These are phyloP conservation scores for Macaca nemestrina DNA, from an alignment of 2,113 vertebrate genomes.

Conservation along the genomic window DNA sequence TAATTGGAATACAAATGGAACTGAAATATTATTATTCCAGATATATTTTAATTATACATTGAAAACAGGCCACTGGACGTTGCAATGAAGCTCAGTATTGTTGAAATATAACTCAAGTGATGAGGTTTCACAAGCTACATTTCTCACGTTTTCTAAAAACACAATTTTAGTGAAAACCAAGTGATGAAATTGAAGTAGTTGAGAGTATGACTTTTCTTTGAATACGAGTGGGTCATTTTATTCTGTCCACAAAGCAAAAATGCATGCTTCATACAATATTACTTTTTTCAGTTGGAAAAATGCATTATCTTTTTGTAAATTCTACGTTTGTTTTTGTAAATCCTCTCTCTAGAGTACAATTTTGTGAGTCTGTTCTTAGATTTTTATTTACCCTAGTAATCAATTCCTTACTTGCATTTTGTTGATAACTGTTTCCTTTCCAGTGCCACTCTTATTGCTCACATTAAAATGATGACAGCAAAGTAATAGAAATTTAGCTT, in stretches of 20 bases:
- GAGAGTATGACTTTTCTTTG: background rate
- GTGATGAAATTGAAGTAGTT: background rate
- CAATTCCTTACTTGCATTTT: background rate
- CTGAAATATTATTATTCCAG: constrained; percentile 53
- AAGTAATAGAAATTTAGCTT: background rate
- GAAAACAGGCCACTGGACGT: background rate
- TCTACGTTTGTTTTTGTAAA: background rate
- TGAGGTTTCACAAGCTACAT: background rate
- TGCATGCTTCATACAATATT: background rate
- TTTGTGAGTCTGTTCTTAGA: background rate
- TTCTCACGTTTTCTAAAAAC: constrained; percentile 1
- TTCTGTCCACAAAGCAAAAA: background rate
- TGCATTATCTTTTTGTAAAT: background rate
- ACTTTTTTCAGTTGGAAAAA: background rate
- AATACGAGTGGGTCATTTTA: background rate
- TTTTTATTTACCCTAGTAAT: background rate
- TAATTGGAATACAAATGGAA: constrained; percentile 77
- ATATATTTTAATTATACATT: constrained; percentile 69
- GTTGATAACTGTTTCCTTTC: background rate
- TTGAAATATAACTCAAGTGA: constrained; percentile 22
- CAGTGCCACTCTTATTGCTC: background rate
- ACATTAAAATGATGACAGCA: background rate
- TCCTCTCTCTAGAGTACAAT: background rate
- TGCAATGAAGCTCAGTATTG: constrained; percentile 34
- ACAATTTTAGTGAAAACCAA: constrained; percentile 29